These are phyloP conservation scores for Zygogramma bicolorata DNA, from an alignment of 2,888 invertebrate genomes.

Conservation along the genomic window DNA sequence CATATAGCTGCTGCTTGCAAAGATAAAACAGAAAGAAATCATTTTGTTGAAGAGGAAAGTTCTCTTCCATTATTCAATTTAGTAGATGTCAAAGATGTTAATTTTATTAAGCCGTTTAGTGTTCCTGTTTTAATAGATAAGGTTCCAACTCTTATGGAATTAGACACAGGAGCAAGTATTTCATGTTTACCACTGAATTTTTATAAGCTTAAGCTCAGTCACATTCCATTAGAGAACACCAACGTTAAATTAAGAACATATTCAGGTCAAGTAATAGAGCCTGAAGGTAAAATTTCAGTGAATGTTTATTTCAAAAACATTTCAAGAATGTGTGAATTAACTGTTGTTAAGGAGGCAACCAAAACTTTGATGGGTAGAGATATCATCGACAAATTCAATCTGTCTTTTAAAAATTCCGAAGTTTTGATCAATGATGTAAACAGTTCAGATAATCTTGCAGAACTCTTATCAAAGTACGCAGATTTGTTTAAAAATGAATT, in stretches of 20 bases:
- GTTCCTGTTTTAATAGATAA: constrained; percentile 9
- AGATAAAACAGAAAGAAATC: too few relatives aligned
- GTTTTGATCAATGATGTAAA: background rate
- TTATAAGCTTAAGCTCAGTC: background rate
- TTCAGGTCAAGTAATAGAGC: constrained; percentile 2
- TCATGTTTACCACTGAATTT: constrained; percentile 19
- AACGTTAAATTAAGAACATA: constrained; percentile 10
- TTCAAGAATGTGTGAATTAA: background rate
- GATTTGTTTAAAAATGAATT: constrained; percentile 21
- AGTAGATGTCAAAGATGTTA: background rate
- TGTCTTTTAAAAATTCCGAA: background rate
- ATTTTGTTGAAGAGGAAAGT: too few relatives aligned
- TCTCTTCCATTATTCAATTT: background rate
- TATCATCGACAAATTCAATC: constrained; percentile 3
- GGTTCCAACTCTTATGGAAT: constrained; percentile 4
- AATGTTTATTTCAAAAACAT: background rate
- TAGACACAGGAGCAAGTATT: constrained; percentile 26
- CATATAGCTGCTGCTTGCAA: background rate
- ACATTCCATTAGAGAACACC: background rate
- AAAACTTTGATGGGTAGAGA: constrained; percentile 7
- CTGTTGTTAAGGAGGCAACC: background rate
- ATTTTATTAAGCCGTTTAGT: too few relatives aligned
- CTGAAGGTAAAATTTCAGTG: constrained; percentile 10
- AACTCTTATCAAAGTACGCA: background rate
- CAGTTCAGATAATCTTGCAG: background rate